A percentile compares a stretch with the other conserved stretches of the same genome.
phyloP scores from a whole-genome alignment of 1,140 invertebrate species.

The Drosophila malerkotliana region DNA sequence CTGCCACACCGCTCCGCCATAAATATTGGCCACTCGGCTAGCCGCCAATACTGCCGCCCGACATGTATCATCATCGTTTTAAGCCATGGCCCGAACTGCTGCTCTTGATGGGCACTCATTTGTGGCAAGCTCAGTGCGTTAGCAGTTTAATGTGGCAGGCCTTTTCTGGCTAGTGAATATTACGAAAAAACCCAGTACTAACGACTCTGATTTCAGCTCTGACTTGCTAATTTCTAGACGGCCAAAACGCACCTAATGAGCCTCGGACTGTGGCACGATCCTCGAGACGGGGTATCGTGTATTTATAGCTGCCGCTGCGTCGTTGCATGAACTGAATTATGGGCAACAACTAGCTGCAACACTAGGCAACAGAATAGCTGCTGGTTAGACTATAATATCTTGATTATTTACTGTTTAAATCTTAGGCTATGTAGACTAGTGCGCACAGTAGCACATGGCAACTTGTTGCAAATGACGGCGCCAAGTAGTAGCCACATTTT shows the following conservation, averaged over 20 bases:
- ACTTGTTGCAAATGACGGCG: constrained; percentile 66
- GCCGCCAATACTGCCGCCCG: background rate
- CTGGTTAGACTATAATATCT: background rate
- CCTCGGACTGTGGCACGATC: constrained; percentile 42
- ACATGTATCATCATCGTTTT: constrained; percentile 7
- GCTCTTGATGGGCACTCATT: constrained; percentile 33
- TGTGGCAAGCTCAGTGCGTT: constrained; percentile 19
- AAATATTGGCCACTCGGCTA: constrained; percentile 29
- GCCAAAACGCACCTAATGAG: constrained; percentile 63
- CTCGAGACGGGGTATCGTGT: constrained; percentile 18
- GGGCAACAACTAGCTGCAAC: constrained; percentile 44
- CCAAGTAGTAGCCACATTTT: constrained; percentile 40
- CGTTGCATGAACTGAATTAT: constrained; percentile 57
- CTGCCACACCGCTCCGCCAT: constrained; percentile 14
- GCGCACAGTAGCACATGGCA: constrained; percentile 36
- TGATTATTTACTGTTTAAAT: background rate
- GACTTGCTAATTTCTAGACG: constrained; percentile 21
- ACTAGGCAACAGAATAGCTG: constrained; percentile 1
- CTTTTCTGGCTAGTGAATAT: constrained; percentile 11
- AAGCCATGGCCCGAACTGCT: constrained; percentile 4
- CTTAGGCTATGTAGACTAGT: background rate
- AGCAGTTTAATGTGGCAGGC: constrained; percentile 4
- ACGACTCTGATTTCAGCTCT: constrained; percentile 23
- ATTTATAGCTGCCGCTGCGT: constrained; percentile 52
- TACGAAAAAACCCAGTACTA: constrained; percentile 12